Evolutionary conservation across 2,888 invertebrate genomes (phyloP).

Genomic region (Rhingia campestris): DNA sequence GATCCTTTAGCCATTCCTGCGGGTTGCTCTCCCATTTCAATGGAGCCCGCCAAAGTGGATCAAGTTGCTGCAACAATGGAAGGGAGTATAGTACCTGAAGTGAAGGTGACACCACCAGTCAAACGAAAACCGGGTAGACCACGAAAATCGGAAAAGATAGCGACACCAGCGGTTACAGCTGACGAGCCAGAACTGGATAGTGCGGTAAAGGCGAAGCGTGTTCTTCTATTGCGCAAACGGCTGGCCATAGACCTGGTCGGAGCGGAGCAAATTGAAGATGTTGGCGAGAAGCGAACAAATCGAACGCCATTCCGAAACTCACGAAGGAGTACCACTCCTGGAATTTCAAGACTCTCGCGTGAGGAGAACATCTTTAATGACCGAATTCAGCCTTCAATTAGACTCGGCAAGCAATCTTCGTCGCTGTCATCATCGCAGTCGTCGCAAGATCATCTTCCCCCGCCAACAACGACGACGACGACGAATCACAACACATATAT

Average conservation of each 20-base stretch:
- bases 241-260: constrained; percentile 81
- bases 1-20: constrained; percentile 66
- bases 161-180: neutral
- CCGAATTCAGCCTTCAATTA: constrained; percentile 35
- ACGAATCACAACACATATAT: constrained; percentile 50
- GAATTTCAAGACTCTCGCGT: constrained; percentile 37
- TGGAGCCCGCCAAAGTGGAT: constrained; percentile 57
- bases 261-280: constrained; percentile 75
- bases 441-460: constrained; percentile 43
- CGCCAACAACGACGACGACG: constrained; percentile 7
- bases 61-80: constrained; percentile 37
- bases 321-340: constrained; percentile 78
- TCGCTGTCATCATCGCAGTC: constrained; percentile 63
- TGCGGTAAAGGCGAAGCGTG: constrained; percentile 79
- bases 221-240: constrained; percentile 79
- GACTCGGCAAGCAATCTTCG: constrained; percentile 52
- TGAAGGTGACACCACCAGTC: constrained; percentile 75
- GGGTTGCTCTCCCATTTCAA: constrained; percentile 31
- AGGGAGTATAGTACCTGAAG: constrained; percentile 76
- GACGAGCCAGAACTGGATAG: constrained; percentile 42
- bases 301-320: constrained; percentile 78
- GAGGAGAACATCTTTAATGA: constrained; percentile 57
- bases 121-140: constrained; percentile 83
- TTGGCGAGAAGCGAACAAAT: constrained; percentile 75
- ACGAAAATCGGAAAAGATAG: constrained; percentile 78